Percentiles rank a stretch among this genome's conserved stretches.
Evolutionary conservation across 1,140 invertebrate species (phyloP).

Genomic region (Cydia splendana): DNA sequence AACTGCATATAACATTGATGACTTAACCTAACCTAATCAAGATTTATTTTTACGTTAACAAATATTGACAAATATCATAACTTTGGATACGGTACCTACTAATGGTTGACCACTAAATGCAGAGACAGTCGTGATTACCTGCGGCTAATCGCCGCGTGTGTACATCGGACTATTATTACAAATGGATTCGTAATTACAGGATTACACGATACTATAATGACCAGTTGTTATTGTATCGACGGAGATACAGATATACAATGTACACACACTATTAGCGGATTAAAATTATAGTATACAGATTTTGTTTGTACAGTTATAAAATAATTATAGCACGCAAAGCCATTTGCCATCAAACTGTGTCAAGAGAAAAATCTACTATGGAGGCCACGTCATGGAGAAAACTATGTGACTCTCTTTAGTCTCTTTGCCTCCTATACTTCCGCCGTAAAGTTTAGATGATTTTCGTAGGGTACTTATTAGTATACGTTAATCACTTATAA

Average conservation of each 20-base stretch:
- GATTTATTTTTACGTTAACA: neutral
- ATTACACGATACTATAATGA: constrained; percentile 15
- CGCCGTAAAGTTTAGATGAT: too few relatives aligned
- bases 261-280: neutral
- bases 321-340: neutral
- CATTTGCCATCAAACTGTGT: too few relatives aligned
- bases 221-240: constrained; percentile 8
- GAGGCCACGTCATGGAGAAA: too few relatives aligned
- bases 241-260: neutral
- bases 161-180: constrained; percentile 29
- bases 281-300: neutral
- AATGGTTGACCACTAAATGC: constrained; percentile 8
- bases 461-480: too few relatives aligned
- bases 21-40: too few relatives aligned
- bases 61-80: neutral
- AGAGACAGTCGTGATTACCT: constrained; percentile 22
- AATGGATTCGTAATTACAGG: constrained; percentile 26
- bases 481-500: too few relatives aligned
- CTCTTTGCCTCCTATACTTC: too few relatives aligned
- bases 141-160: constrained; percentile 15
- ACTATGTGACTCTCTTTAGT: too few relatives aligned
- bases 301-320: neutral
- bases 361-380: too few relatives aligned
- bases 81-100: neutral
- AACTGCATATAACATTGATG: too few relatives aligned